These are phyloP conservation scores for Gymnocephalus cernua DNA, from an alignment of 2,113 vertebrate species.

Conservation along the genomic window DNA sequence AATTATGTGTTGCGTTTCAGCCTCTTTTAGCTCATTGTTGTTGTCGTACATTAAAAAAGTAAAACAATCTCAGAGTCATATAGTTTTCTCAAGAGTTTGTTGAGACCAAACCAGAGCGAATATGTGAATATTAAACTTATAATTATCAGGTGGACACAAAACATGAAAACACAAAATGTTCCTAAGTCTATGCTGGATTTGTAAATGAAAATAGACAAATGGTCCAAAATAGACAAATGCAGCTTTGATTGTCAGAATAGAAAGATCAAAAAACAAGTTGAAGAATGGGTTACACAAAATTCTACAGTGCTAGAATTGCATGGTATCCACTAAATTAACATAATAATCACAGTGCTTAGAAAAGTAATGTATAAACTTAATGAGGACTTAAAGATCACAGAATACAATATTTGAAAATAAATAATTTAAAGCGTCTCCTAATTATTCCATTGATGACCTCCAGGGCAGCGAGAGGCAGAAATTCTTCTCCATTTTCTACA, in stretches of 20 bases:
- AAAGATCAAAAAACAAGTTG: neutral
- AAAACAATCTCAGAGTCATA: no score
- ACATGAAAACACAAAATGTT: no score
- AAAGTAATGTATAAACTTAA: neutral
- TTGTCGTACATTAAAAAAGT: no score
- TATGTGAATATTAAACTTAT: no score
- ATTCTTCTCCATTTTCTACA: constrained; percentile 99
- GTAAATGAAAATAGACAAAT: no score
- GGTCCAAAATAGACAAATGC: neutral
- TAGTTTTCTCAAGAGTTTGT: no score
- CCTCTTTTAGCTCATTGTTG: no score
- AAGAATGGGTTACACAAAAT: no score
- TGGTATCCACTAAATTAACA: neutral
- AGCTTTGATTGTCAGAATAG: neutral
- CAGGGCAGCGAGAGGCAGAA: constrained; percentile 91
- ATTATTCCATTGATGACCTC: neutral
- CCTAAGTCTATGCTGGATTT: no score
- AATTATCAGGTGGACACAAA: no score
- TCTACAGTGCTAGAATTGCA: neutral
- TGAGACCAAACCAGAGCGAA: no score
- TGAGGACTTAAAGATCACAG: neutral
- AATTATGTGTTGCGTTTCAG: no score
- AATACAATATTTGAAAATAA: neutral
- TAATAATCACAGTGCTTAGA: neutral
- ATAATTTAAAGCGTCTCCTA: neutral